Conservation (phyloP, 2,113 vertebrate species). For the Tichodroma muraria region DNA sequence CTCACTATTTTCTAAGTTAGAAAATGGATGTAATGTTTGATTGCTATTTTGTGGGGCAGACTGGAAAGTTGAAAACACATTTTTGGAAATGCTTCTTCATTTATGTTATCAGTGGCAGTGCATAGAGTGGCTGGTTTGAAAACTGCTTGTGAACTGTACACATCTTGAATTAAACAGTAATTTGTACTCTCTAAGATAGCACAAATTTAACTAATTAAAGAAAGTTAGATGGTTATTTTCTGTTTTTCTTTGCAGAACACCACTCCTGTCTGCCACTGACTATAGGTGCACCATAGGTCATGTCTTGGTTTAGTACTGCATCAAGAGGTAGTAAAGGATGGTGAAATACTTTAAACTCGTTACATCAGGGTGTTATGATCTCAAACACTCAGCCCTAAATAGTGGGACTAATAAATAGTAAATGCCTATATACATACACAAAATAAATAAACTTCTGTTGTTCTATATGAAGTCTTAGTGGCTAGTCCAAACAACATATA, state of each 20-base stretch:
- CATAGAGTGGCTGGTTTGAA: background rate
- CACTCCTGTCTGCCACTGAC: background rate
- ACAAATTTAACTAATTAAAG: background rate
- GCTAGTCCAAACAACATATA: background rate
- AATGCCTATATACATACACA: background rate
- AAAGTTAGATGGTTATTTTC: background rate
- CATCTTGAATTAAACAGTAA: background rate
- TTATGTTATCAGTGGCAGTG: background rate
- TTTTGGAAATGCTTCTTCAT: background rate
- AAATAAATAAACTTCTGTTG: background rate
- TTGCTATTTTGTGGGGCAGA: background rate
- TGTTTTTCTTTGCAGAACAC: background rate
- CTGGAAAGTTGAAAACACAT: background rate
- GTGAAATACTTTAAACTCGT: background rate
- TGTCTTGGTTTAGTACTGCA: background rate
- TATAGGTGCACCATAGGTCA: background rate
- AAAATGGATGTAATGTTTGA: background rate
- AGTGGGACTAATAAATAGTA: too few species aligned
- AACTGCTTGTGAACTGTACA: background rate
- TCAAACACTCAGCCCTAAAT: background rate
- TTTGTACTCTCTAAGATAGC: background rate
- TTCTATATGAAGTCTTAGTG: background rate
- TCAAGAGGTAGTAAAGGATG: background rate
- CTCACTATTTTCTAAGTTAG: background rate
- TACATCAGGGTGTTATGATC: background rate